Percentiles rank a stretch among this genome's conserved stretches.
Conservation (phyloP, 2,888 invertebrate species). For the Pegoplata infirma region DNA sequence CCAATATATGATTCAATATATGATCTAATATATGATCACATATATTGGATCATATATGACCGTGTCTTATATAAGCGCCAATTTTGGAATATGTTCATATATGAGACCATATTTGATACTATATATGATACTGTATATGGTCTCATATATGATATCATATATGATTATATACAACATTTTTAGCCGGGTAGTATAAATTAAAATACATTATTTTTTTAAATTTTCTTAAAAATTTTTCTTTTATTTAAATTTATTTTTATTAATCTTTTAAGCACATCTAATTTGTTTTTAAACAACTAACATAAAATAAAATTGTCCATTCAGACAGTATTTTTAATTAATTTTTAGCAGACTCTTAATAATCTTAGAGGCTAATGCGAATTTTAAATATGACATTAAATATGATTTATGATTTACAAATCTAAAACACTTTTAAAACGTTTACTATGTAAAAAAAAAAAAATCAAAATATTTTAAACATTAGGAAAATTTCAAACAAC, state of each 20-base stretch:
- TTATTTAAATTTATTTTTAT: background rate
- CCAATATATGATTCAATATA: too few species aligned
- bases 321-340: background rate
- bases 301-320: background rate
- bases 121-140: too few species aligned
- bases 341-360: background rate
- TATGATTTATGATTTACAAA: conserved; percentile 51
- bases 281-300: background rate
- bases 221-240: background rate
- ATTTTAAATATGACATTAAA: conserved; percentile 46
- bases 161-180: too few species aligned
- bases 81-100: too few species aligned
- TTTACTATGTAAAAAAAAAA: conserved; percentile 29
- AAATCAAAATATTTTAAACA: background rate
- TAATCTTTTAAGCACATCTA: background rate
- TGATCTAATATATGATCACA: too few species aligned
- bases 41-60: too few species aligned
- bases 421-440: conserved; percentile 18
- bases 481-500: too few species aligned
- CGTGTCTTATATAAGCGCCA: too few species aligned
- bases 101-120: too few species aligned
- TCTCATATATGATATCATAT: too few species aligned
- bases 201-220: too few species aligned
- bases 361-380: conserved; percentile 14
- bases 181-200: too few species aligned